Percentiles rank a stretch among this genome's conserved stretches.
Conservation (phyloP, 2,797 vertebrate genomes). For the Gobionotothen gibberifrons region DNA sequence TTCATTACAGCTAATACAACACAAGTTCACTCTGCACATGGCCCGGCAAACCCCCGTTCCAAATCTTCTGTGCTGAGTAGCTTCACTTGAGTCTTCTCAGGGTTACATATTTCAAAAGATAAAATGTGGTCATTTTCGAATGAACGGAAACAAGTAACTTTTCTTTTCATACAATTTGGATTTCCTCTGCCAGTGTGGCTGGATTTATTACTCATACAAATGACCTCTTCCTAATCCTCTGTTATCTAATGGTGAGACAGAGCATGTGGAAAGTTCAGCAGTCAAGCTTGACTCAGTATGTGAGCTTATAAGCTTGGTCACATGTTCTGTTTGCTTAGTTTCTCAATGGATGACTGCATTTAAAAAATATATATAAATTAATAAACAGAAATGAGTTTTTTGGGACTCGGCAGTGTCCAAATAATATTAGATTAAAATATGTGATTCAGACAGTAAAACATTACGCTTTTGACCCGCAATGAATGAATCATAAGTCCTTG, state of each 20-base stretch:
- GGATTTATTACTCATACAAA: not conserved
- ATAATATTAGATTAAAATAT: not conserved
- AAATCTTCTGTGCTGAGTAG: not conserved
- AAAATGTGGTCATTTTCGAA: not conserved
- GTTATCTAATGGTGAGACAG: constrained; percentile 12
- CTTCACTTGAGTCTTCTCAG: not conserved
- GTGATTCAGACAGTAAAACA: not conserved
- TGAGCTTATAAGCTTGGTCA: constrained; percentile 27
- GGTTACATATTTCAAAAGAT: not conserved
- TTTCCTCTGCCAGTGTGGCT: not conserved
- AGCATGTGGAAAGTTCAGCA: constrained; percentile 27
- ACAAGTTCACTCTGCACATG: not conserved
- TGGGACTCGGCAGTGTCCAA: not conserved
- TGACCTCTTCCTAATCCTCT: constrained; percentile 7
- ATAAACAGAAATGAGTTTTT: not conserved
- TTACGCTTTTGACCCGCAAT: not conserved
- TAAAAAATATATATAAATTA: not conserved
- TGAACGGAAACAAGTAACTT: not conserved
- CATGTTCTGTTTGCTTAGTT: not conserved
- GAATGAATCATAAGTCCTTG: not conserved
- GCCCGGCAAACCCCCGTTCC: not conserved
- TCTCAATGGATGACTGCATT: constrained; percentile 6
- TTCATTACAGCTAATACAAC: not conserved
- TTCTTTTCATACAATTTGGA: not conserved
- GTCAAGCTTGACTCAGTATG: constrained; percentile 46